A percentile compares a stretch with the other conserved stretches of the same genome.
These are phyloP conservation scores for Nomia melanderi DNA, from an alignment of 1,140 invertebrate genomes.

Conservation along the genomic window DNA sequence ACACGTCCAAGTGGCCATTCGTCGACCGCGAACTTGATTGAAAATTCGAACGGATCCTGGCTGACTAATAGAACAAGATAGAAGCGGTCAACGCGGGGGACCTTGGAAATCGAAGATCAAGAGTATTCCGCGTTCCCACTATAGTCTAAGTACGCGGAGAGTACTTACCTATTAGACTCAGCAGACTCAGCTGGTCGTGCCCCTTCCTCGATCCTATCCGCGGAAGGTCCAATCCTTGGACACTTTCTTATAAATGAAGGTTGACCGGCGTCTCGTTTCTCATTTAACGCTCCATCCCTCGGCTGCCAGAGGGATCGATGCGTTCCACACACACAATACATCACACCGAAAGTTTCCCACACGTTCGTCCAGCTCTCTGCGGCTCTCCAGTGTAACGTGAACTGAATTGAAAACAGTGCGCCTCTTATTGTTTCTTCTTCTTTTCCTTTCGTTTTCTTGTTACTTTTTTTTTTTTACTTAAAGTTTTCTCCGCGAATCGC, in stretches of 20 bases:
- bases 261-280: conserved; percentile 61
- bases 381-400: conserved; percentile 18
- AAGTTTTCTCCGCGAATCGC: too few species aligned
- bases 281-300: conserved; percentile 73
- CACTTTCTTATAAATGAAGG: conserved; percentile 79
- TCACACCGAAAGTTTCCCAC: neutral
- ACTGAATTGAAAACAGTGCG: conserved; percentile 17
- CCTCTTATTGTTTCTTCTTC: neutral
- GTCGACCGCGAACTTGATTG: too few species aligned
- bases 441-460: too few species aligned
- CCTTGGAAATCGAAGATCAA: conserved; percentile 71
- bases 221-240: conserved; percentile 76
- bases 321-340: neutral
- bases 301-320: conserved; percentile 27
- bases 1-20: too few species aligned
- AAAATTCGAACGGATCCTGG: too few species aligned
- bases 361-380: too few species aligned
- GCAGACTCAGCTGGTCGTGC: conserved; percentile 29
- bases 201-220: conserved; percentile 62
- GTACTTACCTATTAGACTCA: conserved; percentile 28
- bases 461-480: too few species aligned
- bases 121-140: conserved; percentile 59
- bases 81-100: conserved; percentile 28
- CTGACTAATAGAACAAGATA: neutral
- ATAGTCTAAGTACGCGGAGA: neutral